Percentiles rank a stretch among this genome's conserved stretches.
These are phyloP conservation scores for Barnardius zonarius DNA, from an alignment of 2,113 vertebrate species.

Conservation along the genomic window DNA sequence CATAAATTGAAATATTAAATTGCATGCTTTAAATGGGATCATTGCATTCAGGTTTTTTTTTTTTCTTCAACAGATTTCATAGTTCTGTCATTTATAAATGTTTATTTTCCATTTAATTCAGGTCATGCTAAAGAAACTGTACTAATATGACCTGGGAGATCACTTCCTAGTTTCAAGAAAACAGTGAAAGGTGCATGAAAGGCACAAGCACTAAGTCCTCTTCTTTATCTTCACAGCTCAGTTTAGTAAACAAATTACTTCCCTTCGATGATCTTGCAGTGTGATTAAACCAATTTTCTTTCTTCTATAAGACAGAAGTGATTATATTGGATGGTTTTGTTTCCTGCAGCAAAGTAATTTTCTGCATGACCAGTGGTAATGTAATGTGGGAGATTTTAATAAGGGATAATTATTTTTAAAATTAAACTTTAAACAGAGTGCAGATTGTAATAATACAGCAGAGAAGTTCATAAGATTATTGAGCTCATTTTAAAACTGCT, in stretches of 20 bases:
- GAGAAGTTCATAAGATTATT: conserved; percentile 29
- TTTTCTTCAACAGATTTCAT: background rate
- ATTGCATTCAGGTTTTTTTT: background rate
- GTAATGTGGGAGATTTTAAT: conserved; percentile 72
- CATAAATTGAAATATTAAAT: background rate
- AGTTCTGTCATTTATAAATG: background rate
- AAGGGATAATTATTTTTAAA: conserved; percentile 75
- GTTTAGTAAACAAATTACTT: conserved; percentile 57
- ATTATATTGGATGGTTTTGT: conserved; percentile 66
- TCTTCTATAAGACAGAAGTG: conserved; percentile 41
- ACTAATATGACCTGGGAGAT: background rate
- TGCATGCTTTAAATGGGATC: background rate
- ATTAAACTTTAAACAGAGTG: conserved; percentile 73
- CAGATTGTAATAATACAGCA: conserved; percentile 56
- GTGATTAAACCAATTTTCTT: conserved; percentile 73
- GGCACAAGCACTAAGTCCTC: background rate
- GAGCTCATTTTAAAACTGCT: conserved; percentile 27
- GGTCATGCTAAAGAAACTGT: background rate
- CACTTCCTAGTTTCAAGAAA: background rate
- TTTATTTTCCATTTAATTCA: background rate
- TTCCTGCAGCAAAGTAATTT: conserved; percentile 78
- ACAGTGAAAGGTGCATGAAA: background rate
- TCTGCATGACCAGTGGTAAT: conserved; percentile 76
- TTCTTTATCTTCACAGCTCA: background rate
- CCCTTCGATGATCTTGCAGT: conserved; percentile 52